These are phyloP conservation scores for Chitala chitala DNA, from an alignment of 2,113 vertebrate species.

Conservation along the genomic window DNA sequence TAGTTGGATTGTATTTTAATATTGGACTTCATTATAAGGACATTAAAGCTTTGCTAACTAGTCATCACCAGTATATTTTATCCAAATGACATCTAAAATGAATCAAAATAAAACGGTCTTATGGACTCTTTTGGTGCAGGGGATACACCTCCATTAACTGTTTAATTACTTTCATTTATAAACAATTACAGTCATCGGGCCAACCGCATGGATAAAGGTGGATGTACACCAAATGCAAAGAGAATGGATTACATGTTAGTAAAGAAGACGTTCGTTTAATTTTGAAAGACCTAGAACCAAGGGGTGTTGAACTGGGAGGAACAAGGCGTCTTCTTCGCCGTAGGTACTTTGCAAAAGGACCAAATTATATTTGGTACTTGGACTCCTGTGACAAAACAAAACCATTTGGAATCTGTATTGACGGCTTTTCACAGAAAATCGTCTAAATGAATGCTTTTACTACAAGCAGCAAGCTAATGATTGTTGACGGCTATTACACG, in stretches of 20 bases:
- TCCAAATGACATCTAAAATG: background rate
- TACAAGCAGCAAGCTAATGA: background rate
- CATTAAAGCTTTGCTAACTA: background rate
- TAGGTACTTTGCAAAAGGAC: constrained; percentile 21
- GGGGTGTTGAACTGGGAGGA: background rate
- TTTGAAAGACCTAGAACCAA: constrained; percentile 11
- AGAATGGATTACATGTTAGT: constrained; percentile 16
- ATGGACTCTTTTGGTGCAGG: background rate
- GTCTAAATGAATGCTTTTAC: background rate
- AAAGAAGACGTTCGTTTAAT: constrained; percentile 29
- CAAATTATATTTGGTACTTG: constrained; percentile 20
- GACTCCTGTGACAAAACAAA: constrained; percentile 30
- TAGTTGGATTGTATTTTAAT: constrained; percentile 3
- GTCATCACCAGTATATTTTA: background rate
- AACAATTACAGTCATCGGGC: background rate
- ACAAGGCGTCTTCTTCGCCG: constrained; percentile 2
- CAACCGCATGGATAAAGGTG: constrained; percentile 22
- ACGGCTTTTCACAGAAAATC: background rate
- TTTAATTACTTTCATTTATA: background rate
- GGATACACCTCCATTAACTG: background rate
- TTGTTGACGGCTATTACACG: background rate
- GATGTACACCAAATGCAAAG: constrained; percentile 16
- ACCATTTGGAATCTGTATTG: constrained; percentile 31
- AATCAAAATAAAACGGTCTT: background rate
- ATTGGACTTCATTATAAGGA: background rate